Conservation (phyloP, 2,888 invertebrate genomes). For the Caenorhabditis doughertyi region DNA sequence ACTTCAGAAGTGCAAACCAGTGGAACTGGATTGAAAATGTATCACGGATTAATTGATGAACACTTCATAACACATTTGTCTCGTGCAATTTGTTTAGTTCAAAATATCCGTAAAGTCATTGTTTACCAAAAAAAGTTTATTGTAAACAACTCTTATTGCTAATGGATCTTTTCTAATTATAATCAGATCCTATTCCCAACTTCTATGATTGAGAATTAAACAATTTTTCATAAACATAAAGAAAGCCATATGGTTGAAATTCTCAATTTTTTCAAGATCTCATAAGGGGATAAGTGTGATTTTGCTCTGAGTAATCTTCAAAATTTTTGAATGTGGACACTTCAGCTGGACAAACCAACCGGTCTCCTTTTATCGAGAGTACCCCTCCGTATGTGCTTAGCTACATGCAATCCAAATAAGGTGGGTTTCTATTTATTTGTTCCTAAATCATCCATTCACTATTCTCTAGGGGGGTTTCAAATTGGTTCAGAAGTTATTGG, state of each 20-base stretch:
- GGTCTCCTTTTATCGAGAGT: conserved; percentile 37
- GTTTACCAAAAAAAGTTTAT: too few species aligned
- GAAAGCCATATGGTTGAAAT: not conserved
- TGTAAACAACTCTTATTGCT: too few species aligned
- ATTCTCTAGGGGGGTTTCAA: not conserved
- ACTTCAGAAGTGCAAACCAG: too few species aligned
- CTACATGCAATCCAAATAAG: conserved; percentile 54
- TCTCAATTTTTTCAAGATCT: not conserved
- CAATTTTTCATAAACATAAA: not conserved
- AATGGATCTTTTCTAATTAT: too few species aligned
- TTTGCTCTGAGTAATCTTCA: not conserved
- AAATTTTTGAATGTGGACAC: conserved; percentile 22
- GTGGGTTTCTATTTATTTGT: conserved; percentile 20
- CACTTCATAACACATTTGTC: too few species aligned
- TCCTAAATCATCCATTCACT: not conserved
- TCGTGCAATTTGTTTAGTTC: too few species aligned
- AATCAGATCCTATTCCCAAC: too few species aligned
- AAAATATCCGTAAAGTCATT: too few species aligned
- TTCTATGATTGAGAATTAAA: not conserved
- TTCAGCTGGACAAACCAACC: conserved; percentile 53
- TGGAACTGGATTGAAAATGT: too few species aligned
- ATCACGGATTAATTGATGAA: too few species aligned
- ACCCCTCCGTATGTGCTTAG: conserved; percentile 49
- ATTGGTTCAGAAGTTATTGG: not conserved
- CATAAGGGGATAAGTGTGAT: not conserved